Conservation (phyloP, 2,797 vertebrate species). For the Balearica regulorum region DNA sequence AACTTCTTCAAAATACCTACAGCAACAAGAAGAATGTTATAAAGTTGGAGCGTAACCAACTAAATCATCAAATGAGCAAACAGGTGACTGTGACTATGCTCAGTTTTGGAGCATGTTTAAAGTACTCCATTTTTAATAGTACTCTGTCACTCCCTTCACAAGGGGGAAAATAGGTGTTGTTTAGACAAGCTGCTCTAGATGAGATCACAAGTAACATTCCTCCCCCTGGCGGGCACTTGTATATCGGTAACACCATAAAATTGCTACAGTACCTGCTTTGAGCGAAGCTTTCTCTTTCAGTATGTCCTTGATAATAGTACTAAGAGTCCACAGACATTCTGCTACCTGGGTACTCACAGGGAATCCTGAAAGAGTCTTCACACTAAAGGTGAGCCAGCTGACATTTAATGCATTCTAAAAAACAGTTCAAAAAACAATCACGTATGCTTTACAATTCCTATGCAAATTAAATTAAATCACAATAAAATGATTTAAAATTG, state of each 20-base stretch:
- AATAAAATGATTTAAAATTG: neutral
- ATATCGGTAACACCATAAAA: neutral
- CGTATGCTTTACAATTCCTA: neutral
- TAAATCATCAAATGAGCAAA: neutral
- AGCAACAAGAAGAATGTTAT: neutral
- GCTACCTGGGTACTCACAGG: slow-evolving; percentile 17
- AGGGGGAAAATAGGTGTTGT: fast-evolving
- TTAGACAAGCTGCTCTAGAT: neutral
- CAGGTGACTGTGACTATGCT: neutral
- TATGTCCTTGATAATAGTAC: slow-evolving; percentile 72
- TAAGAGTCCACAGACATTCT: slow-evolving; percentile 79
- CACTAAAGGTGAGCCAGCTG: slow-evolving; percentile 78
- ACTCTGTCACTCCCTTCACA: fast-evolving
- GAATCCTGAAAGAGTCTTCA: slow-evolving; percentile 67
- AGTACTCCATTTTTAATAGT: neutral
- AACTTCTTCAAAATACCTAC: slow-evolving; percentile 76
- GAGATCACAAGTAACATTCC: neutral
- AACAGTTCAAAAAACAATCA: neutral
- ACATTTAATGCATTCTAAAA: slow-evolving; percentile 69
- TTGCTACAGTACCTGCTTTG: slow-evolving; percentile 63
- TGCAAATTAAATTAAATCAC: neutral
- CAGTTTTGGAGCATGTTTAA: neutral
- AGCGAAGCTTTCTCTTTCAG: slow-evolving; percentile 66
- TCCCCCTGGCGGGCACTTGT: neutral
- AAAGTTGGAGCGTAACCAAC: neutral